Base-by-base conservation (phyloP, 2,113 vertebrate genomes). In the Rhinolophus sinicus region DNA sequence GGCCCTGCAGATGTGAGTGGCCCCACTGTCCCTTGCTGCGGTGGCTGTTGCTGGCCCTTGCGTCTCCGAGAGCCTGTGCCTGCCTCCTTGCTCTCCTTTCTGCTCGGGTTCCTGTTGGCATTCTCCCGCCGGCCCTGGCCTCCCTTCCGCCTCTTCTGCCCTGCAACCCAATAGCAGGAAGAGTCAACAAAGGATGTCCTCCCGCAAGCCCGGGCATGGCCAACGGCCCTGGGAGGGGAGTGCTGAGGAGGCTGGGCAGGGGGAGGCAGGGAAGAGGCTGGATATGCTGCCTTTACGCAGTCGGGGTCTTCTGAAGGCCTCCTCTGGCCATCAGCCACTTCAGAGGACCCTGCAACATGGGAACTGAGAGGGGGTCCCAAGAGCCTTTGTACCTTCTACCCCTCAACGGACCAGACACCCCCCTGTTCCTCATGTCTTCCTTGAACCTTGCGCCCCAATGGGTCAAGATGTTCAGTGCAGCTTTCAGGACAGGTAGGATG, bases 11-110 rank as follows among this genome's bases (percentile, higher is more conserved):
- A 97, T 6, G 98, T 98, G 21, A 88, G 40, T 0, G 99, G 98
- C 54, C 97, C 95, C 11, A 64, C 96, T 8, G 99, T 99, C 76
- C 98, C 99, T 96, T 98, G 97, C 95, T 98, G 98, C 93, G 98
- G 99, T 83, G 89, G 98, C 95, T 97, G 99, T 84, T 97, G 99
- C 90, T 98, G 98, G 38, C 98, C 98, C 98, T 98, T 99, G 97
- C 97, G 99, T 93, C 98, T 99, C 97, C 98, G 99, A 93, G 98
- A 97, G 56, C 98, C 97, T n/a, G 98, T 33, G 64, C 98, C 98
- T 0, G 96, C 87, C 94, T 99, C 98, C 98, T 99, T 98, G 98
- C 98, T 98, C 94, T 99, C 98, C 93, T 99, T 99, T 85, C 97
- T 97, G 97, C 97, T 97, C 70, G 96, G 93, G 44, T 98, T 98